Percentiles rank a stretch among this genome's conserved stretches.
These are phyloP conservation scores for Tylochromis polylepis DNA, from an alignment of 2,113 vertebrate genomes.

Conservation along the genomic window DNA sequence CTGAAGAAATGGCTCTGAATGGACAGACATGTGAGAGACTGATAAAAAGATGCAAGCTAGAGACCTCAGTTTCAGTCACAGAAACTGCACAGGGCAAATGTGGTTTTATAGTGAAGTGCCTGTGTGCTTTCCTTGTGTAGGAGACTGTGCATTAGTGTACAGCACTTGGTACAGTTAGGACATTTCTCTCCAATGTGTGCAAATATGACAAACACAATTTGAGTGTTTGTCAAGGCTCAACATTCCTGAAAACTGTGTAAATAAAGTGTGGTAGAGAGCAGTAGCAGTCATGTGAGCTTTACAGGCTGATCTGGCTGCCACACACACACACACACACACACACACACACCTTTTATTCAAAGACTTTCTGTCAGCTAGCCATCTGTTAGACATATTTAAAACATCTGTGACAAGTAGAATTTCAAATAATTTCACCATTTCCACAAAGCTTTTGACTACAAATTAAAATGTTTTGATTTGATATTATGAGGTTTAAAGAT, in stretches of 20 bases:
- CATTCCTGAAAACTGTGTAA: conserved; percentile 4
- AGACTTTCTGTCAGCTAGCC: neutral
- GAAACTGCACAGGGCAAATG: neutral
- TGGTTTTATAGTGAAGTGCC: neutral
- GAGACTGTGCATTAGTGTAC: neutral
- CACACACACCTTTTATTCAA: neutral
- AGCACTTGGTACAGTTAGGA: neutral
- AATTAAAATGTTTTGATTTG: neutral
- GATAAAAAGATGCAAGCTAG: neutral
- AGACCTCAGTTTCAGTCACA: neutral
- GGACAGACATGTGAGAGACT: conserved; percentile 23
- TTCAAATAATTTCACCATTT: neutral
- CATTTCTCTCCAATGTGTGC: neutral
- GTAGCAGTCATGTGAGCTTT: neutral
- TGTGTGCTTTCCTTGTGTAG: neutral
- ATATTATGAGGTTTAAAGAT: neutral
- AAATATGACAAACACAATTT: neutral
- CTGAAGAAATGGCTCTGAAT: conserved; percentile 22
- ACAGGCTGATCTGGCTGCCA: neutral
- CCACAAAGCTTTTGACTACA: neutral
- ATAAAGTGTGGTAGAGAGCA: neutral
- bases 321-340: neutral
- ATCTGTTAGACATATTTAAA: neutral
- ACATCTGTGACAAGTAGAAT: neutral
- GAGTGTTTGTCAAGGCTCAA: neutral